A percentile compares a stretch with the other conserved stretches of the same genome.
Evolutionary conservation across 2,888 invertebrate species (phyloP).

Genomic region (Tetrapedia diversipes): DNA sequence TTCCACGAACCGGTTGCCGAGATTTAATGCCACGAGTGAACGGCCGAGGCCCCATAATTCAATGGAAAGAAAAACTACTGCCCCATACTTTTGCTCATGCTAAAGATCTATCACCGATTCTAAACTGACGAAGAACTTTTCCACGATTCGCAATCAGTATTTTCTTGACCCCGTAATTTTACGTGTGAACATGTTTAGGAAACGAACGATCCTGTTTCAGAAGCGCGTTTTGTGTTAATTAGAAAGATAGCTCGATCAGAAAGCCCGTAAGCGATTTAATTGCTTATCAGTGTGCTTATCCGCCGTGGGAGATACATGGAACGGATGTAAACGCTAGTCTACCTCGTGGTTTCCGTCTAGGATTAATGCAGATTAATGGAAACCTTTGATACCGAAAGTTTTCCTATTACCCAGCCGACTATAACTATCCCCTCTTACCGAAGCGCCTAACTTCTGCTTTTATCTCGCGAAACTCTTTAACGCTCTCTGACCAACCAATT

Average conservation of each 20-base stretch:
- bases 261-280: slow-evolving; percentile 52
- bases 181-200: too few species aligned
- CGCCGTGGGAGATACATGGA: slow-evolving; percentile 23
- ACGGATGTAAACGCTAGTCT: slow-evolving; percentile 14
- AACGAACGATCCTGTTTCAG: too few species aligned
- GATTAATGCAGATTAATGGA: slow-evolving; percentile 67
- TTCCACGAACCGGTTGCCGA: background rate
- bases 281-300: slow-evolving; percentile 61
- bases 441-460: too few species aligned
- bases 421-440: too few species aligned
- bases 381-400: slow-evolving; percentile 51
- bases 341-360: slow-evolving; percentile 17
- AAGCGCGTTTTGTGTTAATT: slow-evolving; percentile 41
- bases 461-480: too few species aligned
- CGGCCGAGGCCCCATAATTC: background rate
- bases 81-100: too few species aligned
- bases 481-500: too few species aligned
- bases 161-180: slow-evolving; percentile 36
- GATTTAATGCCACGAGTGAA: slow-evolving; percentile 8
- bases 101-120: too few species aligned
- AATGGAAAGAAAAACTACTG: slow-evolving; percentile 31
- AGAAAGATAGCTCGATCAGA: slow-evolving; percentile 63
- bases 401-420: slow-evolving; percentile 46
- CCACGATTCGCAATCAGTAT: too few species aligned
- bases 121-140: too few species aligned